Conservation (phyloP, 2,797 vertebrate genomes). For the Bucorvus abyssinicus region DNA sequence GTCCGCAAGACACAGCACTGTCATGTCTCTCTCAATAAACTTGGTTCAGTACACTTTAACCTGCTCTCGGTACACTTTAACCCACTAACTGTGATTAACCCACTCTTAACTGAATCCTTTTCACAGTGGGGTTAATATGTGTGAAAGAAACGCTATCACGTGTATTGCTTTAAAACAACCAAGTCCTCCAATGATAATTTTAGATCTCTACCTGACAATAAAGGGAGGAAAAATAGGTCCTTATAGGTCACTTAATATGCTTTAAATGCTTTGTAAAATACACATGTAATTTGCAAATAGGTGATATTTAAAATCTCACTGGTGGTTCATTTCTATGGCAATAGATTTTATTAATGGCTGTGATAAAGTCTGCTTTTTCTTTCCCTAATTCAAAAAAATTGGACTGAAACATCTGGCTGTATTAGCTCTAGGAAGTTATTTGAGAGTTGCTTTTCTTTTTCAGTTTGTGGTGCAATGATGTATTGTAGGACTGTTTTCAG, state of each 20-base stretch:
- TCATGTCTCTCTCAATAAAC: constrained; percentile 65
- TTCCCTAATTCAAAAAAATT: constrained; percentile 34
- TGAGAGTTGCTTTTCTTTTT: neutral
- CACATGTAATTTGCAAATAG: neutral
- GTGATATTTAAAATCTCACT: neutral
- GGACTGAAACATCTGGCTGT: neutral
- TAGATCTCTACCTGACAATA: neutral
- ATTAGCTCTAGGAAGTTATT: neutral
- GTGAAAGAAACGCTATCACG: neutral
- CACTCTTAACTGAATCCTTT: constrained; percentile 8
- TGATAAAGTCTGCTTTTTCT: constrained; percentile 25
- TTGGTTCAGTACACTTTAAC: constrained; percentile 68
- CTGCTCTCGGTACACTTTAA: constrained; percentile 31
- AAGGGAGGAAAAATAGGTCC: neutral
- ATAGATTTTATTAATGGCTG: neutral
- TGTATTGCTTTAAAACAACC: neutral
- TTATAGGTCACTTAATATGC: neutral
- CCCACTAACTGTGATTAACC: constrained; percentile 26
- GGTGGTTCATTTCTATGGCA: constrained; percentile 7
- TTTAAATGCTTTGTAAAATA: constrained; percentile 9
- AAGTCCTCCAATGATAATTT: neutral
- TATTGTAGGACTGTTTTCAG: neutral
- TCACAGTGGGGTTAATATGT: neutral
- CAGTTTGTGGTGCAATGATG: neutral
- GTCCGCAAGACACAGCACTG: constrained; percentile 60